phyloP scores from a whole-genome alignment of 2,797 vertebrate genomes.

The Varecia variegata region DNA sequence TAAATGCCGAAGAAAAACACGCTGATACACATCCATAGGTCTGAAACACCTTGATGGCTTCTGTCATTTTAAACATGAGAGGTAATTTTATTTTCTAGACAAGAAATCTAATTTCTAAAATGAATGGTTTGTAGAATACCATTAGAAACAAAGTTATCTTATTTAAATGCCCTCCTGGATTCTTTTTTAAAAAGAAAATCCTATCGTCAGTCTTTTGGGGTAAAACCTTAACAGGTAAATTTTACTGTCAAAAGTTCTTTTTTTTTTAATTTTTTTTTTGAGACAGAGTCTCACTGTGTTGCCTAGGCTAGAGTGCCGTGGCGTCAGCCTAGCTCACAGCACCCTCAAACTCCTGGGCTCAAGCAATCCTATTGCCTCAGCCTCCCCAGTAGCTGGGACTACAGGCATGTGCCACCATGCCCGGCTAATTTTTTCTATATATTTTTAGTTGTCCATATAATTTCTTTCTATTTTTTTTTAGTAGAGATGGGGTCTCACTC shows the following conservation, averaged over 20 bases:
- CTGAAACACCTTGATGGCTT: slow-evolving; percentile 66
- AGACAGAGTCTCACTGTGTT: too few relatives aligned
- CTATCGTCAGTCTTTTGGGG: neutral
- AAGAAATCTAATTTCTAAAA: slow-evolving; percentile 39
- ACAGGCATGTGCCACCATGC: too few relatives aligned
- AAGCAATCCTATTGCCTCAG: too few relatives aligned
- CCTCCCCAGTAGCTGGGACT: too few relatives aligned
- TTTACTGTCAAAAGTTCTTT: slow-evolving; percentile 37
- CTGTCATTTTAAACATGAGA: slow-evolving; percentile 77
- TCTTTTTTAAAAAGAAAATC: neutral
- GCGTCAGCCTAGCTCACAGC: too few relatives aligned
- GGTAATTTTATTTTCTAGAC: slow-evolving; percentile 75
- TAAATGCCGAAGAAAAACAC: slow-evolving; percentile 79
- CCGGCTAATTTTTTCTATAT: too few relatives aligned
- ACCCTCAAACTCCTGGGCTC: too few relatives aligned
- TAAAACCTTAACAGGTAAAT: neutral
- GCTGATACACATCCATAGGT: slow-evolving; percentile 78
- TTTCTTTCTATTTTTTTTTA: too few relatives aligned
- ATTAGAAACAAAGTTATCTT: neutral
- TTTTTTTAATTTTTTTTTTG: too few relatives aligned
- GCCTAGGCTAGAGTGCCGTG: too few relatives aligned
- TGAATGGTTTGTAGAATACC: neutral
- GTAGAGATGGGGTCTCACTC: too few relatives aligned
- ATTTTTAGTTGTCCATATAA: too few relatives aligned
- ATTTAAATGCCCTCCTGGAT: neutral